These are phyloP conservation scores for Heliconius cydno DNA, from an alignment of 2,888 invertebrate genomes.

Conservation along the genomic window DNA sequence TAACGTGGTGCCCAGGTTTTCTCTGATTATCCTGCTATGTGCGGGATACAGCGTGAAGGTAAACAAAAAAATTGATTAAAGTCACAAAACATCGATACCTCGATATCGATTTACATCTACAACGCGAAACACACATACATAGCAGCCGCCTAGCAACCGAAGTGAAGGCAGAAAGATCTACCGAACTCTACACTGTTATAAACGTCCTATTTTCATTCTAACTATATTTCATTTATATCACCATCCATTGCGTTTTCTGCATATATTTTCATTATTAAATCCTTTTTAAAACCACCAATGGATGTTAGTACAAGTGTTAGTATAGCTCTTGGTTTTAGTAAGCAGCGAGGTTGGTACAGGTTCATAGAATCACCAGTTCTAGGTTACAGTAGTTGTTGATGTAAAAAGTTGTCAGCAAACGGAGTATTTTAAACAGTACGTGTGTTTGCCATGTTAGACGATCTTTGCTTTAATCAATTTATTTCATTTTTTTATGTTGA, in stretches of 20 bases:
- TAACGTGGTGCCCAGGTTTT: neutral
- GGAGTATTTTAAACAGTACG: conserved; percentile 72
- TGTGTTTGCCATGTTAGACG: conserved; percentile 69
- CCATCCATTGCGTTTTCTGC: conserved; percentile 53
- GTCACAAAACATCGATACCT: conserved; percentile 30
- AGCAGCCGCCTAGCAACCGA: conserved; percentile 72
- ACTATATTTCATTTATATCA: conserved; percentile 37
- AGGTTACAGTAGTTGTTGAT: conserved; percentile 69
- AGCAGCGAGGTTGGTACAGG: conserved; percentile 50
- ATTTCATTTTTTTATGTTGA: neutral
- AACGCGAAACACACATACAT: conserved; percentile 54
- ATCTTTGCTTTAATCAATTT: conserved; percentile 68
- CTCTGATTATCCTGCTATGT: neutral
- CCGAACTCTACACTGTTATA: conserved; percentile 54
- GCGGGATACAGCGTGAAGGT: neutral
- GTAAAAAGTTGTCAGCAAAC: conserved; percentile 67
- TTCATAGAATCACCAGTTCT: conserved; percentile 74
- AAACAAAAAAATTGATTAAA: neutral
- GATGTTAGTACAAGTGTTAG: neutral
- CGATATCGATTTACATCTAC: conserved; percentile 64
- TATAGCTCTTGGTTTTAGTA: neutral
- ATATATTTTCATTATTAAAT: neutral
- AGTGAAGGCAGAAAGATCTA: conserved; percentile 79
- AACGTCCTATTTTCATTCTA: conserved; percentile 50
- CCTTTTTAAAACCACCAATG: conserved; percentile 50